Conservation (phyloP, 2,113 vertebrate genomes). For the Sturnira hondurensis region DNA sequence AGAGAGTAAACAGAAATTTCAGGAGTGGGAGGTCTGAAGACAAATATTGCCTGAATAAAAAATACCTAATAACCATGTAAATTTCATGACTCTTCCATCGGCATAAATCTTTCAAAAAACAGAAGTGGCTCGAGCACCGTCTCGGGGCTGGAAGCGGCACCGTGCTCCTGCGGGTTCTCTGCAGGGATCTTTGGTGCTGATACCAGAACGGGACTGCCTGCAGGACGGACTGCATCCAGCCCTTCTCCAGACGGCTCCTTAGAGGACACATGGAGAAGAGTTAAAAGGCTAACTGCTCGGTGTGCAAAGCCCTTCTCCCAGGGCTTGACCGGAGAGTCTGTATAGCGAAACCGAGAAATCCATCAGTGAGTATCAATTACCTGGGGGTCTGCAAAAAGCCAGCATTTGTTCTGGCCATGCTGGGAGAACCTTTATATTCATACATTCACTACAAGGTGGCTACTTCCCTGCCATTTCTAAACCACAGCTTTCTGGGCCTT, state of each 20-base stretch:
- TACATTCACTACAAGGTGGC: neutral
- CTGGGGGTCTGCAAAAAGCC: neutral
- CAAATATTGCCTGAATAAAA: slow-evolving; percentile 12
- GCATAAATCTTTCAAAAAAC: neutral
- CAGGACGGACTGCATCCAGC: neutral
- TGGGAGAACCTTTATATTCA: neutral
- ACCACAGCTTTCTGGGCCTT: neutral
- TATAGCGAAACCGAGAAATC: neutral
- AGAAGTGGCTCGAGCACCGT: neutral
- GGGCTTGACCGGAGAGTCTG: neutral
- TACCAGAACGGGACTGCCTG: neutral
- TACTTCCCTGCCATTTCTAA: neutral
- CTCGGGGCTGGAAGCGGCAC: neutral
- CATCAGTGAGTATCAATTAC: neutral
- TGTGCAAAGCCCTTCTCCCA: neutral
- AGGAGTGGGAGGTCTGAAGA: neutral
- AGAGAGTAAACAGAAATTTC: slow-evolving; percentile 25
- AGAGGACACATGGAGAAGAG: neutral
- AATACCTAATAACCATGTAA: neutral
- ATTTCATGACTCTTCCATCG: neutral
- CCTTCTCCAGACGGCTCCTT: neutral
- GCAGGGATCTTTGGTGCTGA: neutral
- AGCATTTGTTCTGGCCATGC: neutral
- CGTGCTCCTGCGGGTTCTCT: neutral
- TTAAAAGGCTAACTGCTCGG: neutral